Percentiles rank a stretch among this genome's conserved stretches.
Conservation (phyloP, 1,140 invertebrate genomes). For the Drosophila melanica region DNA sequence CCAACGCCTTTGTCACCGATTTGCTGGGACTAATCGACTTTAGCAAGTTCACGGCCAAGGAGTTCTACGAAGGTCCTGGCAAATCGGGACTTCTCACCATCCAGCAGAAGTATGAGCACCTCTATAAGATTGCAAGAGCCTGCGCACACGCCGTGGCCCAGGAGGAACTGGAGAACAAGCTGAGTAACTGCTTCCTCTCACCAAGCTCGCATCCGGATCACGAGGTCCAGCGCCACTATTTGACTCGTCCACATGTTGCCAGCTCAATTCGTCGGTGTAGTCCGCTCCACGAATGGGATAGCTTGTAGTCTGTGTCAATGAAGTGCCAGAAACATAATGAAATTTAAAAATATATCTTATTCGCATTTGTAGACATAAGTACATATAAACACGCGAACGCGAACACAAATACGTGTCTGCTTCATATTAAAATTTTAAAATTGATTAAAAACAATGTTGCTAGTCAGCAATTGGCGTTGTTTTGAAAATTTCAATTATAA, state of each 20-base stretch:
- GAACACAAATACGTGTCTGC: too few relatives aligned
- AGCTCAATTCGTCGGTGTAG: not conserved
- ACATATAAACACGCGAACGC: too few relatives aligned
- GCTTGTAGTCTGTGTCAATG: not conserved
- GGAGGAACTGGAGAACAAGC: not conserved
- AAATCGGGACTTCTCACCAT: slow-evolving; percentile 1
- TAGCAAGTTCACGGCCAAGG: slow-evolving; percentile 2
- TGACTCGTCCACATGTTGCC: not conserved
- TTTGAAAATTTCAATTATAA: too few relatives aligned
- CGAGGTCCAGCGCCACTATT: not conserved
- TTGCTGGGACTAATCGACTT: slow-evolving; percentile 3
- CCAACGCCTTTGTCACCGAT: not conserved
- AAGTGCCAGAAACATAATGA: not conserved
- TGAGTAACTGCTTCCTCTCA: not conserved
- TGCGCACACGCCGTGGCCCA: not conserved
- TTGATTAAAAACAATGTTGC: too few relatives aligned
- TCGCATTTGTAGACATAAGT: too few relatives aligned
- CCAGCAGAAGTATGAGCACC: slow-evolving; percentile 4
- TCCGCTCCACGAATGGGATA: not conserved
- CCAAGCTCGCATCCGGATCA: not conserved
- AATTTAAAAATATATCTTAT: not conserved
- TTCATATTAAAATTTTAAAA: too few relatives aligned
- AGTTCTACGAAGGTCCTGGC: slow-evolving; percentile 8
- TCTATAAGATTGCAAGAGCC: not conserved
- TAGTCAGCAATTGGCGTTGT: too few relatives aligned